Evolutionary conservation across 2,888 invertebrate genomes (phyloP), one percentile per base, ranked within the genome.

Genomic region (Epistrophe grossulariae): DNA sequence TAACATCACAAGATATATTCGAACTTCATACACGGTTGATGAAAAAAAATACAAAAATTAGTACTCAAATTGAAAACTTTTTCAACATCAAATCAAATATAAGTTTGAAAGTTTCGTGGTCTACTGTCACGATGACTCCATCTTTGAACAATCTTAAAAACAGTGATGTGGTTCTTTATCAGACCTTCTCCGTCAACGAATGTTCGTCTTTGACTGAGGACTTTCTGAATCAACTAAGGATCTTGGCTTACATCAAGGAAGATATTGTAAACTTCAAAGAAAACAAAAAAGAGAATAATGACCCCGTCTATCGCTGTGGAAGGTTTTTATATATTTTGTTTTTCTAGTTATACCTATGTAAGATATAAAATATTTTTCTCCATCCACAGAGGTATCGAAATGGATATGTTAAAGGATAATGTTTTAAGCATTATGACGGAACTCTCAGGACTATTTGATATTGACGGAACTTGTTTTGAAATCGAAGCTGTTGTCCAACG

Each of bases 401-500:
- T 83, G 76, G 79, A 91, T 17, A 90, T 90, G 17, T 68, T 93
- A 17, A 90, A 90, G 0, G 91, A 91, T 48, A 90, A 89, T 3
- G 90, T 93, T 4, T 89, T 90, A 17, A 90, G 91, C 68, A 89
- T 91, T 0, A 90, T 92, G 91, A 92, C 92, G 0, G 91, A 92
- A 84, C 89, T 92, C 4, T 90, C 91, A 0, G 89, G 89, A 4
- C 89, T 91, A 13, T 82, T 84, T 3, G 91, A 91, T 38, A 81
- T 88, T 15, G 91, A 90, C 40, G 89, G 88, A 2, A 88, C 88
- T 4, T 90, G 90, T 17, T 89, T 84, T 17, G 92, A 92, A 64
- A 91, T 93, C 35, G 92, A 93, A 89, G 90, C 91, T 19, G 91
- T 92, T 15, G 89, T 93, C 17, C 89, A 91, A 50, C 89, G 90